A percentile compares a stretch with the other conserved stretches of the same genome.
phyloP scores from a whole-genome alignment of 1,140 invertebrate genomes.

The Drosophila dunni region DNA sequence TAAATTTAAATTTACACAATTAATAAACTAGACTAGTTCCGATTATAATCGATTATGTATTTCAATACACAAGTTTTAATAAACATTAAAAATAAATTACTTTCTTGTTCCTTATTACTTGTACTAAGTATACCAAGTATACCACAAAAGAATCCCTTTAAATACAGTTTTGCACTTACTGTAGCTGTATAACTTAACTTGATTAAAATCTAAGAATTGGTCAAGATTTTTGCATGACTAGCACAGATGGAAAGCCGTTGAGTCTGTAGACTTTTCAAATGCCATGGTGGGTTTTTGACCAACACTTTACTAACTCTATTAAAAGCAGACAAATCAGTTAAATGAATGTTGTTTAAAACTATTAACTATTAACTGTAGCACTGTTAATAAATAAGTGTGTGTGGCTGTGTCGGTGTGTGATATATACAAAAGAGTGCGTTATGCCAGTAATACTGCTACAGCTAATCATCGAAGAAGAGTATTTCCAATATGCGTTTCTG shows the following conservation, averaged over 20 bases:
- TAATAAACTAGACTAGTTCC: slow-evolving; percentile 13
- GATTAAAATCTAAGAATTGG: slow-evolving; percentile 7
- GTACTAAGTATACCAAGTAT: slow-evolving; percentile 24
- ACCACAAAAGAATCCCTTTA: slow-evolving; percentile 10
- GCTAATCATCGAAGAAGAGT: slow-evolving; percentile 82
- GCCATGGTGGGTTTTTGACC: slow-evolving; percentile 64
- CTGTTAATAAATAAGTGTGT: slow-evolving; percentile 28
- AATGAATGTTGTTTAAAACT: slow-evolving; percentile 4
- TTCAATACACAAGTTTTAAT: slow-evolving; percentile 51
- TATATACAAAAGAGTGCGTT: slow-evolving; percentile 52
- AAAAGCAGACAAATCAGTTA: slow-evolving; percentile 13
- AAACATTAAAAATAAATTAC: slow-evolving; percentile 69
- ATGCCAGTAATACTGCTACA: slow-evolving; percentile 17
- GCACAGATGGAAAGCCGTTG: slow-evolving; percentile 59
- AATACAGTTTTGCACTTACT: not conserved
- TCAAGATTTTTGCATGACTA: slow-evolving; percentile 56
- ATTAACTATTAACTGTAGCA: slow-evolving; percentile 1
- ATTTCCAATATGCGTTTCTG: slow-evolving; percentile 83
- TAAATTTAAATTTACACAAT: slow-evolving; percentile 18
- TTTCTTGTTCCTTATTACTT: slow-evolving; percentile 14
- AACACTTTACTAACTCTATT: slow-evolving; percentile 10
- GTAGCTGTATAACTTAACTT: slow-evolving; percentile 2
- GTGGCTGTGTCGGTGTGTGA: slow-evolving; percentile 21
- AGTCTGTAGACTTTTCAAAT: slow-evolving; percentile 46
- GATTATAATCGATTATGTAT: slow-evolving; percentile 13